Evolutionary conservation across 1,140 invertebrate genomes (phyloP).

Genomic region (Cecropterus lyciades): DNA sequence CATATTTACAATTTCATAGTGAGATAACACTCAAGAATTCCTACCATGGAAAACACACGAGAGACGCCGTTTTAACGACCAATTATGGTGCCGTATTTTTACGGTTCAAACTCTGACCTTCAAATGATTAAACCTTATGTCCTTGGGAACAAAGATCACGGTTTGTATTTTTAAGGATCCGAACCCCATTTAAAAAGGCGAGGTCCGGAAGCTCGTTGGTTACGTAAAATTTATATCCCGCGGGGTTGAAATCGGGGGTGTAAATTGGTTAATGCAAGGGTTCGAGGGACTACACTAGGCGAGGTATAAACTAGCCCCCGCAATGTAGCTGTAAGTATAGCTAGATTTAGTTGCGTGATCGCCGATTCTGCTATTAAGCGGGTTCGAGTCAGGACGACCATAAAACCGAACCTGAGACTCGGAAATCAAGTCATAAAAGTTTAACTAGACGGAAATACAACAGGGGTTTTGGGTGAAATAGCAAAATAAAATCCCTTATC

Average conservation of each 20-base stretch:
- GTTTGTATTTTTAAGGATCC: constrained; percentile 40
- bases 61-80: constrained; percentile 48
- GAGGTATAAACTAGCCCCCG: constrained; percentile 37
- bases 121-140: constrained; percentile 15
- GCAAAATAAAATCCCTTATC: constrained; percentile 33
- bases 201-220: constrained; percentile 71
- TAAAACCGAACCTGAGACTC: constrained; percentile 32
- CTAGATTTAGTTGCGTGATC: constrained; percentile 35
- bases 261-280: constrained; percentile 79
- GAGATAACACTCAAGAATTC: neutral
- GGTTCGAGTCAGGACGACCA: constrained; percentile 18
- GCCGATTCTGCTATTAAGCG: constrained; percentile 22
- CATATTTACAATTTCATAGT: too few relatives aligned
- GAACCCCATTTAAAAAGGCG: constrained; percentile 61
- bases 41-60: constrained; percentile 15
- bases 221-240: constrained; percentile 72
- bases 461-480: constrained; percentile 26
- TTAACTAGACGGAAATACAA: constrained; percentile 34
- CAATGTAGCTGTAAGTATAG: constrained; percentile 28
- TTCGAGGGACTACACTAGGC: constrained; percentile 37
- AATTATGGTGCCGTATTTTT: constrained; percentile 66
- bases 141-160: constrained; percentile 20
- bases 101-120: constrained; percentile 15
- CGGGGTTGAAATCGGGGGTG: constrained; percentile 68
- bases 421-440: constrained; percentile 33